Evolutionary conservation across 2,888 invertebrate species (phyloP).

Genomic region (Andrena bucephala): DNA sequence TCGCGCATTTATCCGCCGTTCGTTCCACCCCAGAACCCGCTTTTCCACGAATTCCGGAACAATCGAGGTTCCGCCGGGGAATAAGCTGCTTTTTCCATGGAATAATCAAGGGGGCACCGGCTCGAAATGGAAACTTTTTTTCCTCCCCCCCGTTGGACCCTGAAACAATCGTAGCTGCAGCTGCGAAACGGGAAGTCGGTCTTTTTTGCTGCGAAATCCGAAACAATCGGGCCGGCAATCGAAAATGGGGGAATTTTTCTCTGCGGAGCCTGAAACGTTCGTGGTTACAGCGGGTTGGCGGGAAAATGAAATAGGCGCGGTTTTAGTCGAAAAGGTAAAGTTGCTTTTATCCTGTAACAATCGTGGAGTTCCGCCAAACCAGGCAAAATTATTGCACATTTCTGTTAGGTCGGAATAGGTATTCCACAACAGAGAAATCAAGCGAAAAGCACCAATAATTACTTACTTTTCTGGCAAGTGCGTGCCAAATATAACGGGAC

Average conservation of each 20-base stretch:
- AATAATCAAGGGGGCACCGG: conserved; percentile 23
- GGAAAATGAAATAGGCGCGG: not conserved
- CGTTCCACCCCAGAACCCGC: not conserved
- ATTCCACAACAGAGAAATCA: too few species aligned
- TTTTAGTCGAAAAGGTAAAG: not conserved
- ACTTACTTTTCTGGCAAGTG: too few species aligned
- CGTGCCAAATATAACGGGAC: too few species aligned
- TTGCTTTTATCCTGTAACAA: not conserved
- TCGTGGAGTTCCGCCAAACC: not conserved
- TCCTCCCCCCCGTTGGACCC: not conserved
- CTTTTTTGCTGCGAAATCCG: not conserved
- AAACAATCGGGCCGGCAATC: conserved; percentile 18
- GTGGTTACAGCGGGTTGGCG: not conserved
- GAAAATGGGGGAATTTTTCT: conserved; percentile 22
- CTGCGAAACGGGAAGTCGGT: conserved; percentile 11
- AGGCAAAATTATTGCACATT: not conserved
- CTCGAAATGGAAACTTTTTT: conserved; percentile 30
- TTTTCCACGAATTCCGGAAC: conserved; percentile 20
- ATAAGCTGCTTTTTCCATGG: conserved; percentile 24
- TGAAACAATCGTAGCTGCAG: conserved; percentile 22
- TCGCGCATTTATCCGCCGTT: conserved; percentile 5
- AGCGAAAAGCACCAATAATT: too few species aligned
- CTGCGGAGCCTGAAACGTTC: not conserved
- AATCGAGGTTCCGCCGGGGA: conserved; percentile 3
- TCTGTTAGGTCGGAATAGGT: too few species aligned